Base-by-base conservation (phyloP, 37 sponge, comb jelly and placozoan species). In the Aplysina aerophoba region DNA sequence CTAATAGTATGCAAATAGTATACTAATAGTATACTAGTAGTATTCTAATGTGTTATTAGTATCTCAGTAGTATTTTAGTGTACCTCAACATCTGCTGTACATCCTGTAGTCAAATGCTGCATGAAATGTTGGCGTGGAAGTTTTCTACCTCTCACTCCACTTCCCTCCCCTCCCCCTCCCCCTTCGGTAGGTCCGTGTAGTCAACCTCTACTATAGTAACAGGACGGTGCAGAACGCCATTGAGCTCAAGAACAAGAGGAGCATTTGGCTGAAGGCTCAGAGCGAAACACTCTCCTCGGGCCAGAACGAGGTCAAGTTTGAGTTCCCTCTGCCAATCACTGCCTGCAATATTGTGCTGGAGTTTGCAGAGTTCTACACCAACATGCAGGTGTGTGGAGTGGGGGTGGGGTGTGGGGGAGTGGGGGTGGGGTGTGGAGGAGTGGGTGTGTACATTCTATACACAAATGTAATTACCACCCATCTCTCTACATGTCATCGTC, bases 221-320 rank as follows among this genome's bases (percentile, higher is more conserved):
- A 84, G 93, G 27, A 92, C 93, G 20, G 91, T 92, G 5, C 95
- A 92, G 77, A 91, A 85, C 68, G 93, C 90, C 34, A 91, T 97
- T 77, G 95, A 97, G 73, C 85, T 97, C 21, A 97, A 97, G 82
- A 97, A 97, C 93, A 92, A 94, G 94, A 87, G 89, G 31, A 84
- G 62, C 54, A 39, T 90, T 25, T 97, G 97, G 97, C 53, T 89
- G 55, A 90, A 90, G 44, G 97, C 93, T 30, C 68, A 85, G 74
- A 74, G 66, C 58, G 82, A 81, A 40, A 90, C 54, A 6, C 89
- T 97, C 41, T 82, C 81, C 19, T 81, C 90, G 2, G 91, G 90
- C 5, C 97, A 97, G 89, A 88, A 62, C 67, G 97, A 97, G 84
- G 58, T 97, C 62, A 97, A 97, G 88, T 87, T 93, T 80, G 96